Conservation (phyloP, 2,888 invertebrate genomes). For the Allacma fusca region DNA sequence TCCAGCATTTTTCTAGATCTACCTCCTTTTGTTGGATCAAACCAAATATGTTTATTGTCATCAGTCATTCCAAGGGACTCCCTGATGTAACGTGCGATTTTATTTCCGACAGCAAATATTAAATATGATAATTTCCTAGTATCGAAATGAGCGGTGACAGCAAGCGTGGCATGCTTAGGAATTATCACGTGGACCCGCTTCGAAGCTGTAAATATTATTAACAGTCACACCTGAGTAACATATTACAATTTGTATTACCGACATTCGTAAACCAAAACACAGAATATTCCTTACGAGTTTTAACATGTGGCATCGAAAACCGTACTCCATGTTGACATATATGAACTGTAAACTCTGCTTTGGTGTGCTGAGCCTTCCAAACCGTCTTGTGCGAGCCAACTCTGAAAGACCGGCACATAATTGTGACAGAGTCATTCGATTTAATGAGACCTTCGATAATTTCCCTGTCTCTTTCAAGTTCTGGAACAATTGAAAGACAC, state of each 20-base stretch:
- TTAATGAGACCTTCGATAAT: not conserved
- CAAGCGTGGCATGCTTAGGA: conserved; percentile 74
- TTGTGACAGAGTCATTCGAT: conserved; percentile 34
- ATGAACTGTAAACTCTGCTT: conserved; percentile 66
- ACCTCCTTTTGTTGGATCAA: conserved; percentile 69
- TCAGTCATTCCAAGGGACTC: conserved; percentile 76
- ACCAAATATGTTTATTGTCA: conserved; percentile 64
- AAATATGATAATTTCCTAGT: conserved; percentile 76
- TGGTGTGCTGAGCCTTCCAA: conserved; percentile 62
- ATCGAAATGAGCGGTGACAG: conserved; percentile 80
- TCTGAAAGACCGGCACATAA: conserved; percentile 79
- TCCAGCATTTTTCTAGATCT: too few relatives aligned
- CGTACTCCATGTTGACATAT: conserved; percentile 70
- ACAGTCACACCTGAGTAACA: conserved; percentile 41
- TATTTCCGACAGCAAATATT: conserved; percentile 78
- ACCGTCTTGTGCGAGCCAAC: conserved; percentile 85
- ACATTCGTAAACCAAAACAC: too few relatives aligned
- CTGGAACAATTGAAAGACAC: not conserved
- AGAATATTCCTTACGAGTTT: not conserved
- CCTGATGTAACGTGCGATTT: conserved; percentile 75
- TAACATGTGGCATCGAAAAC: conserved; percentile 65
- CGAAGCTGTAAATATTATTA: conserved; percentile 33
- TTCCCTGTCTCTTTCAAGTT: not conserved
- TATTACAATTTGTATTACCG: too few relatives aligned
- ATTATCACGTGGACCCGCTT: conserved; percentile 70